Base-by-base conservation (phyloP, 2,888 invertebrate species). In the Nomada hirtipes region DNA sequence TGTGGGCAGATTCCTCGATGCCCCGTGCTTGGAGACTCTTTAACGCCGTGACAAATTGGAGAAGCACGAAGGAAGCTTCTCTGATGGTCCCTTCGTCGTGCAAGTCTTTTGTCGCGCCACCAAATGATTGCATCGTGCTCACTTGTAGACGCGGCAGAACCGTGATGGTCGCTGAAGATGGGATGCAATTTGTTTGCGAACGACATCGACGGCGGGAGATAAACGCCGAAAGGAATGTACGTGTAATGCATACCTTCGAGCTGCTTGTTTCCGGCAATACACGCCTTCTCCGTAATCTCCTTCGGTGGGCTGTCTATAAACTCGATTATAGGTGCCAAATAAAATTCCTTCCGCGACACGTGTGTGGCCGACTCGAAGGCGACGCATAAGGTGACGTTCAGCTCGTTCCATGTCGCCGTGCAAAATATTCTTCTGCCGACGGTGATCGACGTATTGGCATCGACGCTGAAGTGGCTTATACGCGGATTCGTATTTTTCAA, bases 11-110 rank as follows among this genome's bases (percentile, higher is more conserved):
- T 89, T 98, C 97, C 91, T 98, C 98, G 36, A 97, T 96, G 1
- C 97, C 98, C 86, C 97, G 96, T 0, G 97, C 97, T 93, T 98
- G 98, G 36, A 98, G 94, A 90, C 96, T 96, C 92, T 98, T 98
- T 86, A 98, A 94, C 0, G 97, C 97, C 87, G 97, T 97, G 42
- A 98, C 96, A 79, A 98, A 94, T 90, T 98, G 98, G 72, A 98
- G 94, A 94, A 97, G 95, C 85, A 97, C 95, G 92, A 98, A 97
- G 83, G 96, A 96, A 59, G 97, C 96, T 87, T 97, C 97, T 64
- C 95, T 94, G 81, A 94, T 95, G 88, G 94, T 93, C 23, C 95
- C 95, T 82, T 95, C 95, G 86, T 94, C 95, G 57, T 90, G 91
- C n/a, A 86, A 50, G 26, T 95, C 94, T 92, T 96, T 96, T 60